These are phyloP conservation scores for Porites evermanni DNA, from an alignment of 92 coral and sea anemone genomes.

Conservation along the genomic window DNA sequence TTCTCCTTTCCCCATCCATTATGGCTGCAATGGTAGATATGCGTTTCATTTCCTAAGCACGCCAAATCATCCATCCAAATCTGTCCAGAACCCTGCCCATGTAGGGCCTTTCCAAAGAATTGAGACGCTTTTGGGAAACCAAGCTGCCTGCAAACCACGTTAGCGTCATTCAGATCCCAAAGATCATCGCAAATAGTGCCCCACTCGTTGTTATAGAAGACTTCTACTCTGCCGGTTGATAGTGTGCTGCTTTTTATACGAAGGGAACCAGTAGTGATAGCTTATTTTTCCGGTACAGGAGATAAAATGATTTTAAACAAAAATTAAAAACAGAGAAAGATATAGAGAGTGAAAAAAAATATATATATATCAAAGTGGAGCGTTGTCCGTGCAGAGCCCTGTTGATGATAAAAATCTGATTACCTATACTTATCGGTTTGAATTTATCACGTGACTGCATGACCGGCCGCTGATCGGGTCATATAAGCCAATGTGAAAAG, in stretches of 20 bases:
- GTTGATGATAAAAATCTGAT: too few relatives aligned
- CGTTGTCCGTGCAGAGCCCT: too few relatives aligned
- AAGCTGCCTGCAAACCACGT: conserved; percentile 14
- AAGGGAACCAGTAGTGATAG: neutral
- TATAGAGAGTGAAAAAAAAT: too few relatives aligned
- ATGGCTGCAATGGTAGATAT: neutral
- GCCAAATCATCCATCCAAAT: conserved; percentile 17
- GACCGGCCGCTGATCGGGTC: too few relatives aligned
- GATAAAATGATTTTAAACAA: neutral
- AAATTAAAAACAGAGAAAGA: neutral
- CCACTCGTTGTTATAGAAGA: conserved; percentile 18
- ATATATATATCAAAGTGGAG: too few relatives aligned
- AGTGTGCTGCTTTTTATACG: neutral
- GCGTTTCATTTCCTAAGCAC: neutral
- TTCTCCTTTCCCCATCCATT: neutral
- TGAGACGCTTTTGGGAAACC: conserved; percentile 11
- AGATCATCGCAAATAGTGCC: conserved; percentile 18
- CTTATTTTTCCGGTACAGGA: neutral
- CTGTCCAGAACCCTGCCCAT: neutral
- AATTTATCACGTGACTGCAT: too few relatives aligned
- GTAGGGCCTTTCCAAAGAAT: neutral
- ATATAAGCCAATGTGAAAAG: too few relatives aligned
- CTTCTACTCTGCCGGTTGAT: conserved; percentile 19
- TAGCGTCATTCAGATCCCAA: neutral
- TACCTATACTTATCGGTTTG: too few relatives aligned